Conservation (phyloP, 1,140 invertebrate species). For the Apis cerana region DNA sequence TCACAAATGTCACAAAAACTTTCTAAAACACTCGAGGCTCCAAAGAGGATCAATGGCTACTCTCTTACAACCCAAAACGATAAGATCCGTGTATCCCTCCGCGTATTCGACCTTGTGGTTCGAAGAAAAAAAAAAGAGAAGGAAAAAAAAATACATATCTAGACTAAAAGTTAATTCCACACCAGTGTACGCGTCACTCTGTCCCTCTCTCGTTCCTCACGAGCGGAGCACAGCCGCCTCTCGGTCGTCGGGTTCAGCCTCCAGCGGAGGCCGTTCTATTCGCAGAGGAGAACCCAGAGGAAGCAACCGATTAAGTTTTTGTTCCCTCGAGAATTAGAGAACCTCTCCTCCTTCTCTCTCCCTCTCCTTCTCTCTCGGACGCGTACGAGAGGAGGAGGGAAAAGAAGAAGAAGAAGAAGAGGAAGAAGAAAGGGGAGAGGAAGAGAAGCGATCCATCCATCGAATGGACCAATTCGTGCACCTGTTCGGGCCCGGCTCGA, state of each 20-base stretch:
- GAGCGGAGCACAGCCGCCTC: neutral
- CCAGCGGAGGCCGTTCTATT: conserved; percentile 29
- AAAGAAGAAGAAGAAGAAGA: conserved; percentile 3
- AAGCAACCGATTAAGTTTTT: conserved; percentile 80
- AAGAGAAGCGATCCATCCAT: conserved; percentile 17
- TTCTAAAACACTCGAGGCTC: neutral
- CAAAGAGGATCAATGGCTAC: neutral
- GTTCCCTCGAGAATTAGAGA: conserved; percentile 73
- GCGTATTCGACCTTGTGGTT: too few relatives aligned
- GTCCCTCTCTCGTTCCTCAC: conserved; percentile 8
- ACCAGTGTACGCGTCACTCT: conserved; percentile 25
- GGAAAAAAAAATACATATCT: neutral
- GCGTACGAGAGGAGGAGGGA: conserved; percentile 23
- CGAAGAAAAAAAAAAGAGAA: too few relatives aligned
- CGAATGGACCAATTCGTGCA: conserved; percentile 58
- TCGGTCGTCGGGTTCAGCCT: conserved; percentile 16
- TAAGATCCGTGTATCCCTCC: neutral
- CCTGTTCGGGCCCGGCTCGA: conserved; percentile 55
- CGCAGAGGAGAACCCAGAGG: conserved; percentile 64
- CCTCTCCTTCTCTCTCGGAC: neutral
- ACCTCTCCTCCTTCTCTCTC: neutral
- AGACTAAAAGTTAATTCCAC: conserved; percentile 36
- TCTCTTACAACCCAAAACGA: conserved; percentile 17
- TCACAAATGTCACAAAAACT: neutral
- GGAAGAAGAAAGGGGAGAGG: conserved; percentile 7